These are phyloP conservation scores for Diorhabda carinulata DNA, from an alignment of 1,140 invertebrate genomes.

Conservation along the genomic window DNA sequence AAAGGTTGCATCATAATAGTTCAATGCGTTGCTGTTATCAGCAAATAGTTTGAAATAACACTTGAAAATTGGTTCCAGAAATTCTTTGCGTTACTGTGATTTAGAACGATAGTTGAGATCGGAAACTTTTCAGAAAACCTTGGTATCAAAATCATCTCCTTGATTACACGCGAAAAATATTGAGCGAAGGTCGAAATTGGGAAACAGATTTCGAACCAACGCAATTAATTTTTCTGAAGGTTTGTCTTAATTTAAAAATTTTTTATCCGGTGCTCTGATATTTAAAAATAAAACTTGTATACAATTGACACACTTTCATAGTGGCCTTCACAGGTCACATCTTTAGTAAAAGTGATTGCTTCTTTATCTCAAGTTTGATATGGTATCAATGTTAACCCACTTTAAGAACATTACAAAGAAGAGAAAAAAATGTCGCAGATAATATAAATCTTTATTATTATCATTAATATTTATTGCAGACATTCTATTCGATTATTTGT, in stretches of 20 bases:
- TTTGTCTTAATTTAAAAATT: background rate
- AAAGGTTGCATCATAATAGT: no score
- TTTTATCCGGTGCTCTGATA: background rate
- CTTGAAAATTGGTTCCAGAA: no score
- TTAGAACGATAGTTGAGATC: no score
- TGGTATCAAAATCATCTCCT: no score
- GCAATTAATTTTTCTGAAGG: no score
- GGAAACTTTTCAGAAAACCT: no score
- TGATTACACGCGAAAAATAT: no score
- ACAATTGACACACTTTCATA: constrained; percentile 36
- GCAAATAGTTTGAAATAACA: no score
- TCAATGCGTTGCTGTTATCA: no score
- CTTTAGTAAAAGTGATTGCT: constrained; percentile 34
- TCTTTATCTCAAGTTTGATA: constrained; percentile 24
- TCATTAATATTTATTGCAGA: background rate
- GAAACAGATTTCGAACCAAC: no score
- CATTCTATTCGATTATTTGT: background rate
- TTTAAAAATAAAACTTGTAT: constrained; percentile 22
- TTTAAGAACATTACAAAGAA: constrained; percentile 17
- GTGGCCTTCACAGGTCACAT: constrained; percentile 36
- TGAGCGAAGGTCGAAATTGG: no score
- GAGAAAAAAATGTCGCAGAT: background rate
- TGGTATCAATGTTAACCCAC: constrained; percentile 28
- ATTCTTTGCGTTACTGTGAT: no score
- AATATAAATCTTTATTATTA: constrained; percentile 5